Percentiles rank a stretch among this genome's conserved stretches.
Conservation (phyloP, 2,888 invertebrate genomes). For the Trissolcus japonicus region DNA sequence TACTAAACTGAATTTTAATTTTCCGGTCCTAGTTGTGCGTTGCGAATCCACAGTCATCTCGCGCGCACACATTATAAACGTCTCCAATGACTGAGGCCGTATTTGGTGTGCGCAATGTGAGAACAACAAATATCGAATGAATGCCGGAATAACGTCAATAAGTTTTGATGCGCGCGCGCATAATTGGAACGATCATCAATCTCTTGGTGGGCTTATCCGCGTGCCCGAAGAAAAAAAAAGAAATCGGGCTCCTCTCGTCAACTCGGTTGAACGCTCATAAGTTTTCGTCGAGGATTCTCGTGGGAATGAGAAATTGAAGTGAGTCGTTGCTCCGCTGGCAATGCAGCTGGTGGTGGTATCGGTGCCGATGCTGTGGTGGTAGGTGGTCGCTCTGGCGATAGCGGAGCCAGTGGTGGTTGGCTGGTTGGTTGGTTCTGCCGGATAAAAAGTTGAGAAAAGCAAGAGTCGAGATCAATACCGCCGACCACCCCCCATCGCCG, state of each 20-base stretch:
- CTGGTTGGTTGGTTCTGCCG: constrained; percentile 68
- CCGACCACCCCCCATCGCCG: constrained; percentile 63
- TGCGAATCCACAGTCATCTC: constrained; percentile 47
- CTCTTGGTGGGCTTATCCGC: neutral
- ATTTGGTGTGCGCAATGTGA: constrained; percentile 33
- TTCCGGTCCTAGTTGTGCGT: constrained; percentile 63
- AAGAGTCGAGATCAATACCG: constrained; percentile 76
- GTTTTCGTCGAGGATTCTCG: constrained; percentile 73
- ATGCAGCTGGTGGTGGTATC: constrained; percentile 58
- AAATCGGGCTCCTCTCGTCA: constrained; percentile 37
- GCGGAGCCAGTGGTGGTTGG: constrained; percentile 65
- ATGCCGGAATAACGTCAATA: neutral
- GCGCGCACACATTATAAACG: constrained; percentile 49
- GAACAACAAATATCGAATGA: constrained; percentile 48
- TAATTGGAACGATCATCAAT: constrained; percentile 30
- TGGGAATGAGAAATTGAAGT: constrained; percentile 74
- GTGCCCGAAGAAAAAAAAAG: constrained; percentile 19
- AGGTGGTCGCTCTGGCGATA: constrained; percentile 61
- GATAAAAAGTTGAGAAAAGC: constrained; percentile 76
- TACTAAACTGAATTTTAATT: constrained; percentile 74
- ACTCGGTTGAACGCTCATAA: constrained; percentile 68
- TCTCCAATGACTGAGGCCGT: constrained; percentile 40
- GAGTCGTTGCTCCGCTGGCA: constrained; percentile 66
- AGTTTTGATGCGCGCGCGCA: constrained; percentile 8
- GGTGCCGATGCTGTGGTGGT: constrained; percentile 55